Evolutionary conservation across 2,113 vertebrate genomes (phyloP), one percentile per base, ranked within the genome.

Genomic region (Scartelaos histophorus): DNA sequence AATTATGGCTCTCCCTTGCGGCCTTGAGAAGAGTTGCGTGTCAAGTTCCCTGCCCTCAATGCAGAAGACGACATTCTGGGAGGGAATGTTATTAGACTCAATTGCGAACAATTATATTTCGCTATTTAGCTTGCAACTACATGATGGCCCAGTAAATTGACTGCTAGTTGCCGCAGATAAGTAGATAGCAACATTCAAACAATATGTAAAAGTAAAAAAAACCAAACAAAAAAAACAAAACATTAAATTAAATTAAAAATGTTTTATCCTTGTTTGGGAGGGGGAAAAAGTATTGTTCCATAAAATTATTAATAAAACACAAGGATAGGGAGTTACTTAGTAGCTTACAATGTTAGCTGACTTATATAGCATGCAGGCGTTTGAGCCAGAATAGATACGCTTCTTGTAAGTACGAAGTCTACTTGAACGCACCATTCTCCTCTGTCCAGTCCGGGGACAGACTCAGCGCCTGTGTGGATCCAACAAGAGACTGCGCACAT

Each of bases 1-100:
- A 38, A 65, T 65, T 21, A 66, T 66, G 43, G 43, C n/a, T 46
- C 65, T 43, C 43, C 15, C 65, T 25, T 66, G 65, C 15, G 65
- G 43, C 45, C 19, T 1, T 45, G 38, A 3, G 3, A 61, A n/a
- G 13, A 24, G 19, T 2, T 21, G 43, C 7, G 62, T 45, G n/a
- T 1, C 2, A 43, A 46, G 11, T n/a, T 21, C 61, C 61, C 38
- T 43, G 38, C 38, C 38, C 0, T 10, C n/a, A 49, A 46, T 67
- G 13, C n/a, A 34, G 34, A 29, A 6, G n/a, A n/a, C n/a, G n/a
- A n/a, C n/a, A 13, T 25, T 3, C 13, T 16, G 0, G 12, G 9
- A 34, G 17, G 9, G 17, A 7, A 64, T 16, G 7, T 13, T 34
- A 17, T 29, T 6, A 7, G 25, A 21, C 9, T 12, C 13, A 57